Base-by-base conservation (phyloP, 1,140 invertebrate genomes). In the Nymphalis io region DNA sequence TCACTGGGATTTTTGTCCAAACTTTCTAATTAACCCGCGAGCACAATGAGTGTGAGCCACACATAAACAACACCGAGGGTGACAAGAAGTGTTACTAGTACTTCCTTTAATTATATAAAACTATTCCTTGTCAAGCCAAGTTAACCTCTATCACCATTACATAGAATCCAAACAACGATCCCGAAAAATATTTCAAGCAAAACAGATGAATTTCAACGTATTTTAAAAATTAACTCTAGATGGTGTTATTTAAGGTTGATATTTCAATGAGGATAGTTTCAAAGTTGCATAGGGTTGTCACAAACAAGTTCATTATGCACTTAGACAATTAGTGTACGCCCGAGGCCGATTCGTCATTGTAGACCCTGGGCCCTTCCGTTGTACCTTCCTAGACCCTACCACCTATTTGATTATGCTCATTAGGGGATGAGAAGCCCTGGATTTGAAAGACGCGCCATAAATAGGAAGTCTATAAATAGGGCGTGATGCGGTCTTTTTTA, bases 291-390 rank as follows among this genome's bases (percentile, higher is more conserved):
- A 87, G 79, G 85, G 84, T 83, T 85, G 81, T 80, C 83, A 82
- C 79, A 81, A 87, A 87, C 80, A 90, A 88, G 86, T 90, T 90
- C 86, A 87, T 90, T 90, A 90, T 88, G 82, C 86, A 90, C 88
- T 90, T 88, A 88, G 85, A 90, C 88, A 90, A 90, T 90, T 88
- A 90, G 81, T 88, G 88, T 88, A 88, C 83, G 84, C 85, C 80
- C 64, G 83, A 75, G 84, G 86, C 76, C 78, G 70, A 72, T 73
- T 73, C 46, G 78, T 78, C 82, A 83, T 80, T 87, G 82, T 84
- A 79, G 81, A 83, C 88, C 82, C 82, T 83, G 78, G 78, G 86
- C 82, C 79, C 71, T 88, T 88, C 88, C 86, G 84, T 78, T 78
- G 75, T 85, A 81, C 84, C 84, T 83, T 78, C 73, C 75, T 74